Percentiles rank a stretch among this genome's conserved stretches.
phyloP scores from a whole-genome alignment of 2,797 vertebrate species.

The Artibeus lituratus region DNA sequence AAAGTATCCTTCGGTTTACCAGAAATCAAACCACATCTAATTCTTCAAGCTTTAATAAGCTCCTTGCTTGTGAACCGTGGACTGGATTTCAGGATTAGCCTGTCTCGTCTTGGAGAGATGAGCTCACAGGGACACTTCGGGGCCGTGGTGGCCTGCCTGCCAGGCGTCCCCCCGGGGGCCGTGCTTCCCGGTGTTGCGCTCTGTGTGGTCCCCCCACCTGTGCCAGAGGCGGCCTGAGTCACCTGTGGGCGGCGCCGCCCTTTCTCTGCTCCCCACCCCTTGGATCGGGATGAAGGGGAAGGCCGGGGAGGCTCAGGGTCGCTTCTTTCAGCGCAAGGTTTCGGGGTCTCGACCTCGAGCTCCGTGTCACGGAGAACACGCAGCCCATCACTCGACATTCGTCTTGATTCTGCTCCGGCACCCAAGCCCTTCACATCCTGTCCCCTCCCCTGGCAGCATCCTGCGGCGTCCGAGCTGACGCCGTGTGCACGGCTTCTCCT shows the following conservation, averaged over 20 bases:
- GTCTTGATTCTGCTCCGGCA: not conserved
- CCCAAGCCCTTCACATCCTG: not conserved
- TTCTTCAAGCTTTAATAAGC: not conserved
- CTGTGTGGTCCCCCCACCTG: too few relatives aligned
- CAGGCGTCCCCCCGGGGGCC: too few relatives aligned
- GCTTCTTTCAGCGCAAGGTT: not conserved
- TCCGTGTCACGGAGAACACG: not conserved
- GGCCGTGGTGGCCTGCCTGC: not conserved
- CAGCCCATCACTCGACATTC: fast-evolving
- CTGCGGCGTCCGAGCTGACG: not conserved
- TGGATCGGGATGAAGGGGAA: not conserved
- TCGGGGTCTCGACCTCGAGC: not conserved
- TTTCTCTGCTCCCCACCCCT: not conserved
- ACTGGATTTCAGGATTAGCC: not conserved
- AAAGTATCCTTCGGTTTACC: not conserved
- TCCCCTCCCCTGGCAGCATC: not conserved
- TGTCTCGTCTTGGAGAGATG: not conserved
- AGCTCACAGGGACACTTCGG: not conserved
- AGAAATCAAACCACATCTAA: not conserved
- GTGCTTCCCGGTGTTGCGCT: not conserved
- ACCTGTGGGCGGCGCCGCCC: too few relatives aligned
- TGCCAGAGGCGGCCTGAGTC: not conserved
- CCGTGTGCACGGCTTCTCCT: not conserved
- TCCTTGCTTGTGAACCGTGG: not conserved
- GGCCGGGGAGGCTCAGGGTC: not conserved